Percentiles rank a stretch among this genome's conserved stretches.
Conservation (phyloP, 2,113 vertebrate species). For the Sorex fumeus region DNA sequence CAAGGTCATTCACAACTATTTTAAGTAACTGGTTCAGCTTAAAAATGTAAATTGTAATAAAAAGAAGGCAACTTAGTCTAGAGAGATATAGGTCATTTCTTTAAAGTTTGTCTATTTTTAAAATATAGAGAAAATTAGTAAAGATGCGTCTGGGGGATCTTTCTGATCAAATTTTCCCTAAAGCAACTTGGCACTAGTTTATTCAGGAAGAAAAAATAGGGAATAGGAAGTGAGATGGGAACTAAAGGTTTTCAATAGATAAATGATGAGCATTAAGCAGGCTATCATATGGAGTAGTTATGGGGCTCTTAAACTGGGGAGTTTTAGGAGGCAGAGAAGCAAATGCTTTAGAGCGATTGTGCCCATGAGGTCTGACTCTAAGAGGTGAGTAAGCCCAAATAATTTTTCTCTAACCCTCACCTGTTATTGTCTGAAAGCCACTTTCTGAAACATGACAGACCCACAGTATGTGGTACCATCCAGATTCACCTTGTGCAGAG, state of each 20-base stretch:
- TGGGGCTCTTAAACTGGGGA: neutral
- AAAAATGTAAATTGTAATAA: neutral
- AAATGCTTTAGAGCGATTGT: neutral
- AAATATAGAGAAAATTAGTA: conserved; percentile 23
- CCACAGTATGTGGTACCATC: neutral
- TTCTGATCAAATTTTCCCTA: conserved; percentile 12
- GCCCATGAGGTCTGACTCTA: neutral
- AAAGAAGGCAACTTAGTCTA: conserved; percentile 29
- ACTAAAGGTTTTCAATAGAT: too few species aligned
- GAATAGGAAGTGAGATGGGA: neutral
- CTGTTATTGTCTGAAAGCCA: neutral
- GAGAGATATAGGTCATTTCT: conserved; percentile 27
- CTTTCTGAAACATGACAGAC: neutral
- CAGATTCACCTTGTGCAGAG: neutral
- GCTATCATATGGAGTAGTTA: too few species aligned
- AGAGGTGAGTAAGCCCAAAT: neutral
- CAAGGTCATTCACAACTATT: conserved; percentile 59
- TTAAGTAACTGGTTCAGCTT: conserved; percentile 47
- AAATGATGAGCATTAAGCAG: too few species aligned
- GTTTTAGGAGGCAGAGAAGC: neutral
- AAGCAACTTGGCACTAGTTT: neutral
- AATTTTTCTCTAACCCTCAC: neutral
- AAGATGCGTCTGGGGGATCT: neutral
- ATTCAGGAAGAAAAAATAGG: neutral
- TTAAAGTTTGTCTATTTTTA: conserved; percentile 53